Evolutionary conservation across 1,140 invertebrate species (phyloP), one percentile per base, ranked within the genome.

Genomic region (Ruditapes philippinarum): DNA sequence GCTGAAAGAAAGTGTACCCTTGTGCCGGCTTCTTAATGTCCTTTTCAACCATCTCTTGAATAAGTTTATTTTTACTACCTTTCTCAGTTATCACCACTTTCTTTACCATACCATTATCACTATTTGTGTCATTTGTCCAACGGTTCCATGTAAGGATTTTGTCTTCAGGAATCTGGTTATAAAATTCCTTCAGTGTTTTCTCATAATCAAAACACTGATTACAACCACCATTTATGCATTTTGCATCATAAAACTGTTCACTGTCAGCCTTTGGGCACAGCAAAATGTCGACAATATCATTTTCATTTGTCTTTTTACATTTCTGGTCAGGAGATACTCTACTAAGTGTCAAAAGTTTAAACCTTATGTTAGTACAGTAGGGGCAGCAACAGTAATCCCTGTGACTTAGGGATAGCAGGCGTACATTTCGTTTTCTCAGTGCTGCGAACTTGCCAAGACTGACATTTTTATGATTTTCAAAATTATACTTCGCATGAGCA

Each of bases 231-330:
- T 84, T 49, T 22, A 68, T 62, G 33, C 80, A 88, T 9, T 73
- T 19, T 31, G 0, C 17, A 7, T 83, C 57, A 70, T 74, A 42
- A 65, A 84, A 85, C n/a, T n/a, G n/a, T n/a, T 25, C 57, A 0
- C 5, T 54, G 51, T 82, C 86, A 51, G 51, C 40, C 25, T 91
- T 91, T 12, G 84, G 78, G 62, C 85, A 88, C n/a, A 90, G 49
- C 22, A 90, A 7, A 36, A 88, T 76, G 22, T 90, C 74, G n/a
- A 89, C 5, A 22, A 91, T 4, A 38, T 84, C 65, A 36, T 68
- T 33, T 54, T 88, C 85, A 70, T 80, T 65, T 33, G 51, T 81
- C 25, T 81, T 81, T 81, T 81, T 31, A 79, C 11, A 65, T 25
- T 70, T 33, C 2, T 31, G 4, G 14, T 45, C 38, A 3, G 68